Base-by-base conservation (phyloP, 2,797 vertebrate genomes). In the Prunella strophiata region DNA sequence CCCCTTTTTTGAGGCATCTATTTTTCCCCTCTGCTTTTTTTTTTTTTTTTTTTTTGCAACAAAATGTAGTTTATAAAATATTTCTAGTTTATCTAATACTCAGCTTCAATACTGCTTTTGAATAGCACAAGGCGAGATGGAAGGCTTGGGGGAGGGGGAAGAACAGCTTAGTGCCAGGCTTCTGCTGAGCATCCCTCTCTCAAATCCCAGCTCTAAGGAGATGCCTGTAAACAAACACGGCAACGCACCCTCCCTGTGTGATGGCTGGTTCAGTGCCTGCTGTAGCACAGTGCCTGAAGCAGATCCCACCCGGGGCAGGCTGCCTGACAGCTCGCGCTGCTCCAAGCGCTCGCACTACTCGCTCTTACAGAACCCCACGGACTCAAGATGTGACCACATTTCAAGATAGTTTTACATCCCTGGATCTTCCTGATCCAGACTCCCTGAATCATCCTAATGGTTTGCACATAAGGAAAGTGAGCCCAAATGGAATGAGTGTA, bases 121-220 rank as follows among this genome's bases (percentile, higher is more conserved):
- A 84, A 22, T 8, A 89, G 38, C 58, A 50, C 25, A 62, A 57
- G 36, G 47, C 11, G 83, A 76, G 54, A 26, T 14, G 32, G 43
- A n/a, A 83, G 10, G 27, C 27, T 1, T 47, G 73, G 61, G 58
- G 78, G 40, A 71, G 20, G 61, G 43, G 23, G 12, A 57, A 63
- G 30, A 68, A 45, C 15, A 78, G 77, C 74, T 74, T 45, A 70
- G 19, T 93, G 94, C 87, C 95, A 96, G 82, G 71, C 62, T 93
- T 95, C 91, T 85, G 70, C 74, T 77, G 74, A 96, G 90, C 68
- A 85, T 74, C 75, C 45, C 76, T 71, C 74, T 79, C 88, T 87
- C 62, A 26, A 52, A 62, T 57, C 73, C 55, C 85, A 83, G 55
- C 71, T 92, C 79, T 78, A 63, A 88, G 51, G 38, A 86, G 89